Evolutionary conservation across 2,113 vertebrate species (phyloP).

Genomic region (Paratilapia polleni): DNA sequence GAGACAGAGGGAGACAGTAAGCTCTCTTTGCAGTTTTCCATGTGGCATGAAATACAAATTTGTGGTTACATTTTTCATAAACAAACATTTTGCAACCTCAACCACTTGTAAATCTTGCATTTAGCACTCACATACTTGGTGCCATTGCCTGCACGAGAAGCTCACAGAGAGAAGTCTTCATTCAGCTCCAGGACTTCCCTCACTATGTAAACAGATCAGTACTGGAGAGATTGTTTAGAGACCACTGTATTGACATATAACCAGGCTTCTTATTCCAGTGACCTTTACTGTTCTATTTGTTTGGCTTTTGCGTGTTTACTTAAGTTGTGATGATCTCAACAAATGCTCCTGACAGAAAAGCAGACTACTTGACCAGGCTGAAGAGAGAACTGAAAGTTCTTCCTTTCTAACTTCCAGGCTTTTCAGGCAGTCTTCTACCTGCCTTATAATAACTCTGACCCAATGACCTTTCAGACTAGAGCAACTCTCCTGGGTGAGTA

Average conservation of each 20-base stretch:
- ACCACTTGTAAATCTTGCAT: constrained; percentile 21
- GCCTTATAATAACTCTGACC: constrained; percentile 51
- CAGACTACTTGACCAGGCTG: not conserved
- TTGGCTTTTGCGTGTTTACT: not conserved
- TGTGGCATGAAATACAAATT: constrained; percentile 32
- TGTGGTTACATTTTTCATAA: constrained; percentile 25
- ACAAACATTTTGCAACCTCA: constrained; percentile 41
- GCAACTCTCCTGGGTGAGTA: not conserved
- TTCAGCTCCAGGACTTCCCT: constrained; percentile 1
- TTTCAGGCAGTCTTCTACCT: not conserved
- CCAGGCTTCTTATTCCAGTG: not conserved
- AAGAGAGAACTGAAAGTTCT: not conserved
- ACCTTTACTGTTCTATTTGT: constrained; percentile 1
- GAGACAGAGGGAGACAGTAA: not conserved
- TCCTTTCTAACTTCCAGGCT: not conserved
- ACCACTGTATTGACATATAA: not conserved
- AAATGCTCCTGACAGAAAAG: not conserved
- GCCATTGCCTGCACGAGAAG: constrained; percentile 1
- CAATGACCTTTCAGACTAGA: constrained; percentile 4
- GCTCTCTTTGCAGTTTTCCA: not conserved
- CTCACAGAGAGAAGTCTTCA: not conserved
- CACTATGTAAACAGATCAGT: constrained; percentile 17
- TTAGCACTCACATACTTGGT: not conserved
- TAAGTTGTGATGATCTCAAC: not conserved
- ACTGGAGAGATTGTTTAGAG: not conserved